Conservation (phyloP, 1,140 invertebrate genomes). For the Muscidifurax raptorellus region DNA sequence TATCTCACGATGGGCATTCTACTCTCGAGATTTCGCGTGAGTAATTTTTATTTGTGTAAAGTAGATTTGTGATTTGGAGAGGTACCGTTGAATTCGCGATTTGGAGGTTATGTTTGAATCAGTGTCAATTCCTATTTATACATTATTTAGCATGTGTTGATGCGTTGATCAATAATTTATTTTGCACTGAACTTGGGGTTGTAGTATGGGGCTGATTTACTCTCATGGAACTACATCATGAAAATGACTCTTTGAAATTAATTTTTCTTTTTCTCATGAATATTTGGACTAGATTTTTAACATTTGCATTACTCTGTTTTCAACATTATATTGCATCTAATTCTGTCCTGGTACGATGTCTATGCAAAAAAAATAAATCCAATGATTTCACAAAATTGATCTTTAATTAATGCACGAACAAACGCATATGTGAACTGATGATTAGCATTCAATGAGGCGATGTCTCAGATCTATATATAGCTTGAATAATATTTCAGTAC, state of each 20-base stretch:
- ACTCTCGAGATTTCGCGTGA: slow-evolving; percentile 72
- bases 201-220: not conserved
- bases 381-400: slow-evolving; percentile 64
- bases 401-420: slow-evolving; percentile 62
- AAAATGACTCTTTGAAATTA: not conserved
- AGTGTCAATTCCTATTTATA: slow-evolving; percentile 47
- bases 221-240: not conserved
- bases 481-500: slow-evolving; percentile 26
- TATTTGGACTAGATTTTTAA: not conserved
- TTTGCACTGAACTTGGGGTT: not conserved
- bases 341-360: slow-evolving; percentile 3
- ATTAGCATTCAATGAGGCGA: slow-evolving; percentile 69
- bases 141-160: slow-evolving; percentile 56
- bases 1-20: slow-evolving; percentile 67
- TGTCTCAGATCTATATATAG: slow-evolving; percentile 55
- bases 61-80: not conserved
- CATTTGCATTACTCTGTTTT: not conserved
- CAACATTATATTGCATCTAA: not conserved
- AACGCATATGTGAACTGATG: slow-evolving; percentile 55
- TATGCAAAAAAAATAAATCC: slow-evolving; percentile 55
- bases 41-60: slow-evolving; percentile 52
- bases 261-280: not conserved
- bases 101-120: slow-evolving; percentile 37
- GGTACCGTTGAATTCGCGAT: not conserved
- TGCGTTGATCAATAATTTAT: slow-evolving; percentile 36